Evolutionary conservation across 2,797 vertebrate species (phyloP).

Genomic region (Philypnodon macrostomus): DNA sequence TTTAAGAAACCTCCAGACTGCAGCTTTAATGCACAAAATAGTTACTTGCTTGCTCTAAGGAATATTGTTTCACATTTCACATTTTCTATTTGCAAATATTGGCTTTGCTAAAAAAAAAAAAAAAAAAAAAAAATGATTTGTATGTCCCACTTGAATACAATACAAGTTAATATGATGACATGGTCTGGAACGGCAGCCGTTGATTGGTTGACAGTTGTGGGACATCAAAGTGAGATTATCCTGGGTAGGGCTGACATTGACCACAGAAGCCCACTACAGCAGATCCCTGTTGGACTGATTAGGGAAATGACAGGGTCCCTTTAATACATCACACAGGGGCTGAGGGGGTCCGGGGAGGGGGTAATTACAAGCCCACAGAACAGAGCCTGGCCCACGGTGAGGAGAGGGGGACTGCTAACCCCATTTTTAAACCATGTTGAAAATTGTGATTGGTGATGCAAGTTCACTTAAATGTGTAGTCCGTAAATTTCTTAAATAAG

Average conservation of each 20-base stretch:
- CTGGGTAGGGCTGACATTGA: slow-evolving; percentile 45
- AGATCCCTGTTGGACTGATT: slow-evolving; percentile 53
- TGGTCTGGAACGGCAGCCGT: background rate
- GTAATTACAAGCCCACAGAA: slow-evolving; percentile 43
- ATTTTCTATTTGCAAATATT: no score
- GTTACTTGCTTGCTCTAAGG: no score
- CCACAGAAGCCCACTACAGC: slow-evolving; percentile 52
- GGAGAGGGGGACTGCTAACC: slow-evolving; percentile 14
- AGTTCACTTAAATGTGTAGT: no score
- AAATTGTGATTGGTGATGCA: no score
- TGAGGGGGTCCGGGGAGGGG: slow-evolving; percentile 34
- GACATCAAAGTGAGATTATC: slow-evolving; percentile 54
- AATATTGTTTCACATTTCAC: no score
- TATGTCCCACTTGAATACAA: no score
- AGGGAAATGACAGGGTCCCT: slow-evolving; percentile 55
- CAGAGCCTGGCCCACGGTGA: slow-evolving; percentile 26
- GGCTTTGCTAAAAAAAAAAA: no score
- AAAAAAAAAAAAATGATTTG: no score
- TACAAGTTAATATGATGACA: slow-evolving; percentile 23
- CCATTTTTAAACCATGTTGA: background rate
- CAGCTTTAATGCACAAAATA: no score
- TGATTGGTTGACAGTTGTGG: slow-evolving; percentile 1
- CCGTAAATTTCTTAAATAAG: no score
- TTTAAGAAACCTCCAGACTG: no score
- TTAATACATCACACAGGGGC: slow-evolving; percentile 51